phyloP scores from a whole-genome alignment of 1,140 invertebrate species.

The Neodiprion pinetum region DNA sequence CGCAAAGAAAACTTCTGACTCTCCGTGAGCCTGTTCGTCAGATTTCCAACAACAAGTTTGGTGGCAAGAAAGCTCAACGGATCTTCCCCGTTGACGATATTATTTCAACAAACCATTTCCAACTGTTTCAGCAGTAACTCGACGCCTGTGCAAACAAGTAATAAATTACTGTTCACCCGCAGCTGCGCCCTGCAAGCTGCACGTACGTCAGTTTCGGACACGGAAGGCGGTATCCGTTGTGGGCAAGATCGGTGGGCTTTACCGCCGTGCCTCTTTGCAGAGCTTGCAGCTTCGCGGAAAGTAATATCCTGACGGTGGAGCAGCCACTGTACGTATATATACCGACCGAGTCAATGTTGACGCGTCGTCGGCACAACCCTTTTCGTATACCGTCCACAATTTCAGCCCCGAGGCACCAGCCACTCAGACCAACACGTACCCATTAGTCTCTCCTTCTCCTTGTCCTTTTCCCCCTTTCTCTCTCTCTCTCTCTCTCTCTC shows the following conservation, averaged over 20 bases:
- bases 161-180: too few relatives aligned
- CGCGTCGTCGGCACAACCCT: neutral
- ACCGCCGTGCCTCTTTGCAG: neutral
- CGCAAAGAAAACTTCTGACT: too few relatives aligned
- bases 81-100: too few relatives aligned
- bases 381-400: neutral
- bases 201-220: too few relatives aligned
- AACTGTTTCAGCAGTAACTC: too few relatives aligned
- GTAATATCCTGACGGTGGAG: neutral
- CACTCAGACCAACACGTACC: constrained; percentile 2
- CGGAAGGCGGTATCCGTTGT: too few relatives aligned
- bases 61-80: too few relatives aligned
- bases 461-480: neutral
- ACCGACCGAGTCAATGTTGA: neutral
- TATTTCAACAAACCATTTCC: too few relatives aligned
- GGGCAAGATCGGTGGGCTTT: neutral
- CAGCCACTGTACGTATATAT: neutral
- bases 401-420: neutral
- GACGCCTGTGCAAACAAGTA: too few relatives aligned
- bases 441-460: neutral
- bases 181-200: too few relatives aligned
- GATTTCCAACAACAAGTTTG: too few relatives aligned
- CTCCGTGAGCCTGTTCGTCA: too few relatives aligned
- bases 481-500: neutral
- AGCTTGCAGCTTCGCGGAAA: neutral